phyloP scores from a whole-genome alignment of 2,888 invertebrate species.

The Germaria angustata region DNA sequence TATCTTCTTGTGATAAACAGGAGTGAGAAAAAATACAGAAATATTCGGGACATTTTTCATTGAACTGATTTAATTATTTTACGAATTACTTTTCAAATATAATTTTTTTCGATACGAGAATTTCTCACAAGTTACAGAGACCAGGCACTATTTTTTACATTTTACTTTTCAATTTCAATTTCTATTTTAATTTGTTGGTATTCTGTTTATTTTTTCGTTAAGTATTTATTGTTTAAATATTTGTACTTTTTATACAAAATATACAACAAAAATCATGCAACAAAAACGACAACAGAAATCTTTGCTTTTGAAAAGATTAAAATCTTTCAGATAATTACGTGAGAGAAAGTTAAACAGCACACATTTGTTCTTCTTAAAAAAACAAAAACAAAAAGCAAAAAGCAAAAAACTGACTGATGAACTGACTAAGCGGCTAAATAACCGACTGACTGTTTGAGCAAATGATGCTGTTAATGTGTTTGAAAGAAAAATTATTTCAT shows the following conservation, averaged over 20 bases:
- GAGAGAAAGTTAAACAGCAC: slow-evolving; percentile 64
- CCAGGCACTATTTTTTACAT: background rate
- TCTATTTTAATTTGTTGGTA: background rate
- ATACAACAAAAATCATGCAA: background rate
- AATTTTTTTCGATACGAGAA: too few species aligned
- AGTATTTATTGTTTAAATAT: slow-evolving; percentile 45
- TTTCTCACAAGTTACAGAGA: too few species aligned
- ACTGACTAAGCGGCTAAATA: slow-evolving; percentile 20
- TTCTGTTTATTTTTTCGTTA: background rate
- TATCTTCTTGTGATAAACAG: too few species aligned
- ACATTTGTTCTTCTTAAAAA: slow-evolving; percentile 34
- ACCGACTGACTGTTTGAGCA: slow-evolving; percentile 24
- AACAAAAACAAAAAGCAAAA: background rate
- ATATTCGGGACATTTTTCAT: too few species aligned
- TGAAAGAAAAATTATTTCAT: background rate
- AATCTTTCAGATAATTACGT: slow-evolving; percentile 63
- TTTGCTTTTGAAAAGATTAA: slow-evolving; percentile 55
- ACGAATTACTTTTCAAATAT: too few species aligned
- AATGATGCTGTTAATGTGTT: background rate
- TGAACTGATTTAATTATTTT: too few species aligned
- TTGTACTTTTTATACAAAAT: slow-evolving; percentile 29
- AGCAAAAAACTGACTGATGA: background rate
- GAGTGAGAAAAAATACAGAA: too few species aligned
- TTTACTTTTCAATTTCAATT: background rate
- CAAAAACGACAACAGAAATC: slow-evolving; percentile 11